These are phyloP conservation scores for Ridgeia piscesae DNA, from an alignment of 1,140 invertebrate genomes.

Conservation along the genomic window DNA sequence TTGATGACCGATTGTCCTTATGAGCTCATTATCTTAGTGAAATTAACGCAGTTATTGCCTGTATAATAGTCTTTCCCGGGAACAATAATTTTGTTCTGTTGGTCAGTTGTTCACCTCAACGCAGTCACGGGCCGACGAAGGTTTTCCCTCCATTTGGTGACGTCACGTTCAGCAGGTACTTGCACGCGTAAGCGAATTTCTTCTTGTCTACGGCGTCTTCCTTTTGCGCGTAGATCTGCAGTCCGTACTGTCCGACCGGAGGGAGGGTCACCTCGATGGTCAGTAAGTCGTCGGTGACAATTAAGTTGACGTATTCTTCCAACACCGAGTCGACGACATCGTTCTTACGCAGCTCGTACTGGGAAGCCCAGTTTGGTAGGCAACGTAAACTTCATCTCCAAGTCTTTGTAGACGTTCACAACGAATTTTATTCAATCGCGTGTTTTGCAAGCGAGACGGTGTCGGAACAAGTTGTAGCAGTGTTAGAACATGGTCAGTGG, in stretches of 20 bases:
- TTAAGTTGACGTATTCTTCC: constrained; percentile 56
- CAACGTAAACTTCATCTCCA: constrained; percentile 90
- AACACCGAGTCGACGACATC: constrained; percentile 78
- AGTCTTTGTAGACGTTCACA: constrained; percentile 61
- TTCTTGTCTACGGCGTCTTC: constrained; percentile 75
- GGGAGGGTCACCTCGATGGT: constrained; percentile 87
- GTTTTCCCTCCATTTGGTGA: constrained; percentile 42
- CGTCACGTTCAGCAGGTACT: constrained; percentile 87
- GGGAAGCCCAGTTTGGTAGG: constrained; percentile 93
- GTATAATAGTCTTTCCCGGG: neutral
- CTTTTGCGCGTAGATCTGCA: constrained; percentile 96
- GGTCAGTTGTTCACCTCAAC: too few relatives aligned
- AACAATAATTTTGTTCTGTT: neutral
- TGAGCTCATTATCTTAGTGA: too few relatives aligned
- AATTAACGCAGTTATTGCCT: too few relatives aligned
- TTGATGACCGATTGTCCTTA: too few relatives aligned
- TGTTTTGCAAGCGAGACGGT: too few relatives aligned
- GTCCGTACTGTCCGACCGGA: constrained; percentile 91
- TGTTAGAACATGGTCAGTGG: too few relatives aligned
- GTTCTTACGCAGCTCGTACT: constrained; percentile 95
- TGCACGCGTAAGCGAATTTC: constrained; percentile 96
- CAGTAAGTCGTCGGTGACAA: constrained; percentile 78
- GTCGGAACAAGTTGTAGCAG: too few relatives aligned
- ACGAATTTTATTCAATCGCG: too few relatives aligned
- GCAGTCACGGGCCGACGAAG: too few relatives aligned